Evolutionary conservation across 2,888 invertebrate genomes (phyloP), one percentile per base, ranked within the genome.

Genomic region (Luperina nickerlii): DNA sequence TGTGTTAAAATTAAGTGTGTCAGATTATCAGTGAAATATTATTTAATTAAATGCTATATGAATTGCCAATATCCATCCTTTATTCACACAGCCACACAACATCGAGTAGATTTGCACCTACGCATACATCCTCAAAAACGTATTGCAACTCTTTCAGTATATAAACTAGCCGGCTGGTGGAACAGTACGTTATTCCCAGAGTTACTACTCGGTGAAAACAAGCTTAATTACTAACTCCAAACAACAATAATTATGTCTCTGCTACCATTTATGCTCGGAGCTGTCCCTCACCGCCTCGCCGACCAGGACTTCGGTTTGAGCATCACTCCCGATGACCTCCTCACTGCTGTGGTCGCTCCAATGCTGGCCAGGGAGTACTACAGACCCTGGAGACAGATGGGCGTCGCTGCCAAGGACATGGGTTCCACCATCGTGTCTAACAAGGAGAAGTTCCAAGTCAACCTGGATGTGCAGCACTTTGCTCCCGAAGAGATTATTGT

Each of bases 401-500:
- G 94, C 15, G 87, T 95, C 9, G 94, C 94, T 70, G 92, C 93
- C 66, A 91, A 93, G 74, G 97, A 97, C 88, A 93, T 97, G 63
- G 97, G 96, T 0, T 97, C 97, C 8, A 97, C 95, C 54, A 95
- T 97, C 79, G 94, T 95, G 51, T 91, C 93, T 3, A 96, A 97
- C 88, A 96, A 96, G 38, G 96, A 97, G 70, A 95, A 93, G 76
- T 98, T 97, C 90, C 97, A 97, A 90, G 97, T 98, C 1, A 97
- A 97, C 88, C 93, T 98, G 88, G 98, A 98, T 90, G 98, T 98
- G 0, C 97, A 98, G 85, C 98, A 98, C 86, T 98, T 98, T 90
- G 93, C 97, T 4, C 98, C 98, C 0, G 97, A 97, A 65, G 98
- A 98, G 91, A 97, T 98, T 66, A 96, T 97, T 0, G 98, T 98